Conservation (phyloP, 2,113 vertebrate genomes). For the Lethenteron reissneri region DNA sequence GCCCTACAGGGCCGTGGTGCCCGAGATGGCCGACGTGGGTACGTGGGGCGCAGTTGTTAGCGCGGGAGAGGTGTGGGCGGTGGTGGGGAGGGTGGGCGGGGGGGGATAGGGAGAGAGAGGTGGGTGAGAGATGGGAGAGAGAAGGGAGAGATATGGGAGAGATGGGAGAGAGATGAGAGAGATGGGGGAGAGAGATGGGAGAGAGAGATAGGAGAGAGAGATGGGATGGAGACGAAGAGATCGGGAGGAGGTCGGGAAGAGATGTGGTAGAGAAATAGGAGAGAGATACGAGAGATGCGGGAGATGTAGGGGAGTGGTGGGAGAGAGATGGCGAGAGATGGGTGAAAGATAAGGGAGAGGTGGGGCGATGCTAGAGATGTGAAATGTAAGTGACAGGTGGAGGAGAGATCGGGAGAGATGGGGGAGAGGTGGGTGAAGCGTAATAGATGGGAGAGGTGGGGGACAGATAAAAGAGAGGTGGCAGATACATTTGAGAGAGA, state of each 20-base stretch:
- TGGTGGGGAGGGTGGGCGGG: neutral
- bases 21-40: slow-evolving; percentile 65
- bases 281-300: neutral
- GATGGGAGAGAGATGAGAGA: neutral
- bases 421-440: too few species aligned
- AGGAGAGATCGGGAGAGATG: too few species aligned
- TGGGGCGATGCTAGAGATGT: too few species aligned
- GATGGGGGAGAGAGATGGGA: neutral
- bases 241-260: neutral
- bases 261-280: neutral
- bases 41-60: slow-evolving; percentile 12
- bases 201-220: neutral
- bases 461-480: too few species aligned
- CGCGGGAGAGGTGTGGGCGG: slow-evolving; percentile 17
- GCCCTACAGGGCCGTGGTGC: slow-evolving; percentile 50
- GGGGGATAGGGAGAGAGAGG: neutral
- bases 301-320: neutral
- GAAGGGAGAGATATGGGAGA: neutral
- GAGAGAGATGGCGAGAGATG: too few species aligned
- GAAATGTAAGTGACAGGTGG: too few species aligned
- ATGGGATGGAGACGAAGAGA: neutral
- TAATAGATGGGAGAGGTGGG: too few species aligned
- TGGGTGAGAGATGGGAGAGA: neutral
- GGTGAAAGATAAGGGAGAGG: too few species aligned
- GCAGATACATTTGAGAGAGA: too few species aligned